Evolutionary conservation across 2,797 vertebrate species (phyloP).

Genomic region (Sebastes elongatus): DNA sequence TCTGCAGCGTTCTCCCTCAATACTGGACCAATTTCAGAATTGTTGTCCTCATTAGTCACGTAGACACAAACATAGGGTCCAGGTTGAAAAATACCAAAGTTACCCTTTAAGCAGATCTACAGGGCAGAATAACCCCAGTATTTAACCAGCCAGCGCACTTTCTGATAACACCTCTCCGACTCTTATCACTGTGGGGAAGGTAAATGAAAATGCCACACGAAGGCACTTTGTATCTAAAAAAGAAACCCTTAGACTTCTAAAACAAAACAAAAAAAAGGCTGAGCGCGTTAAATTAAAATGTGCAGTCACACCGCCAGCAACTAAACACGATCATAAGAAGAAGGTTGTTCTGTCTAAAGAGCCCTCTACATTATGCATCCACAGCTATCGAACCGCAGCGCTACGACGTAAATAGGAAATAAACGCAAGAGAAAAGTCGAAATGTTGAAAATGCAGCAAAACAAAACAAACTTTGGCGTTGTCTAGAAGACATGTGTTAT

Average conservation of each 20-base stretch:
- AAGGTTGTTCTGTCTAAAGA: background rate
- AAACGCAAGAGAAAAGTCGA: background rate
- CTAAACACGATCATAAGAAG: background rate
- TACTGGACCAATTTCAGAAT: too few species aligned
- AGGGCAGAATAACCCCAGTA: too few species aligned
- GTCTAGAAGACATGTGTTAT: too few species aligned
- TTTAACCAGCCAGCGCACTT: too few species aligned
- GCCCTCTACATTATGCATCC: too few species aligned
- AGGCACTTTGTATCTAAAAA: slow-evolving; percentile 39
- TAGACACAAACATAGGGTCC: too few species aligned
- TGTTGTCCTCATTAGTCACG: too few species aligned
- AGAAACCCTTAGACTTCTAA: background rate
- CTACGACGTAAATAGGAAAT: background rate
- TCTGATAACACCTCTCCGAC: too few species aligned
- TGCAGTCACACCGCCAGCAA: background rate
- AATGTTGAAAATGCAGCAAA: background rate
- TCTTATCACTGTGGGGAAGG: background rate
- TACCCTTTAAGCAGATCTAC: too few species aligned
- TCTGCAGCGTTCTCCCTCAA: too few species aligned
- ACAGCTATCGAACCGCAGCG: background rate
- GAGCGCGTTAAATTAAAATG: background rate
- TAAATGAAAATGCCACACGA: slow-evolving; percentile 12
- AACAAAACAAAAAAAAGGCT: background rate
- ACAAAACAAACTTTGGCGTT: background rate
- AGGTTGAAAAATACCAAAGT: too few species aligned